Conservation (phyloP, 1,140 invertebrate genomes). For the Planococcus citri region DNA sequence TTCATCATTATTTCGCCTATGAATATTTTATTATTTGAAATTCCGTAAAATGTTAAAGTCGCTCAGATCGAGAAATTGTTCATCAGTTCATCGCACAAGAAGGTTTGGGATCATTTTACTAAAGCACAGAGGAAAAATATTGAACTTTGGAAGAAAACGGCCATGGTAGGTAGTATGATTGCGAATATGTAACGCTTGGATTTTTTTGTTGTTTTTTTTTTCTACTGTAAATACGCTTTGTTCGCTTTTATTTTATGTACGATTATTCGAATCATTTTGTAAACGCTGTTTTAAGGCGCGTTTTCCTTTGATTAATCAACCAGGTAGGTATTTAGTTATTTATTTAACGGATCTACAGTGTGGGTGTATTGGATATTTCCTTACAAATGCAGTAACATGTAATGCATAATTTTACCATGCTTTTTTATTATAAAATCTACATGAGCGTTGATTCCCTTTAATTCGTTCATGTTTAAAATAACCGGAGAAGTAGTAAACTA, state of each 20-base stretch:
- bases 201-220: slow-evolving; percentile 12
- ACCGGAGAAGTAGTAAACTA: too few species aligned
- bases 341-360: too few species aligned
- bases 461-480: too few species aligned
- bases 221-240: neutral
- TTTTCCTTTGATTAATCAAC: neutral
- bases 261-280: neutral
- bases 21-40: neutral
- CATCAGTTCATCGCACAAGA: slow-evolving; percentile 84
- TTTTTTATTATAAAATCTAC: too few species aligned
- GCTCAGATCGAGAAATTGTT: slow-evolving; percentile 96
- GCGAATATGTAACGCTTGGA: slow-evolving; percentile 10
- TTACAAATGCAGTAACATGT: too few species aligned
- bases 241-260: neutral
- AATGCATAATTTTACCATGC: too few species aligned
- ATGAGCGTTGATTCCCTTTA: too few species aligned
- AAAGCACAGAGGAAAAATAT: slow-evolving; percentile 97
- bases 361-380: too few species aligned
- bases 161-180: slow-evolving; percentile 67
- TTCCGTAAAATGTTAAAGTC: slow-evolving; percentile 48
- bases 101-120: slow-evolving; percentile 98
- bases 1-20: neutral
- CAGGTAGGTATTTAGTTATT: neutral
- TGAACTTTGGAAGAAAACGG: slow-evolving; percentile 93
- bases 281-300: neutral